These are phyloP conservation scores for Andrena minutula DNA, from an alignment of 2,888 invertebrate species.

Conservation along the genomic window DNA sequence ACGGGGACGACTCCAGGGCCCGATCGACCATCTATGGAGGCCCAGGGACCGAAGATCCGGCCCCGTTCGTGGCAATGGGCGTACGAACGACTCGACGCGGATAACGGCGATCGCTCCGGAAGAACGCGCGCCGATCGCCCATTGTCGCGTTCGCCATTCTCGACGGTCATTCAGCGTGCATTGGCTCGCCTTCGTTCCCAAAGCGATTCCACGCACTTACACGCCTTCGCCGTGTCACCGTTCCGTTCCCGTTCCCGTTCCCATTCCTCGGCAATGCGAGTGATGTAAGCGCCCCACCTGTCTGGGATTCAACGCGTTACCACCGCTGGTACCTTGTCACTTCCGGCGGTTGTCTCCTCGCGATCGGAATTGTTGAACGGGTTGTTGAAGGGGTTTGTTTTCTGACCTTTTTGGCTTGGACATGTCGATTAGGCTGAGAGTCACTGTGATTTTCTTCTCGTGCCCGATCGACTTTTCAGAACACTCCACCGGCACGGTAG, in stretches of 20 bases:
- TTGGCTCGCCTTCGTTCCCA: slow-evolving; percentile 59
- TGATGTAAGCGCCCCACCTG: slow-evolving; percentile 64
- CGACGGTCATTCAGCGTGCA: slow-evolving; percentile 69
- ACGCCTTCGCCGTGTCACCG: slow-evolving; percentile 44
- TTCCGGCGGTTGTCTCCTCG: slow-evolving; percentile 42
- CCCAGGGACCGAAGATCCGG: slow-evolving; percentile 83
- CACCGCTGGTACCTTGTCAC: slow-evolving; percentile 36
- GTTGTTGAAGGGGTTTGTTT: slow-evolving; percentile 69
- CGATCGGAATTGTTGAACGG: slow-evolving; percentile 55
- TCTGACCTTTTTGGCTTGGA: no score
- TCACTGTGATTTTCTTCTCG: no score
- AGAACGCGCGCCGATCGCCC: slow-evolving; percentile 74
- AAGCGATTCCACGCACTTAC: slow-evolving; percentile 59
- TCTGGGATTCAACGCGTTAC: slow-evolving; percentile 30
- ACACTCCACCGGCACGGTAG: no score
- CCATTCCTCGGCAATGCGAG: slow-evolving; percentile 5
- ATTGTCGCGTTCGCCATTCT: slow-evolving; percentile 74
- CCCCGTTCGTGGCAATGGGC: slow-evolving; percentile 72
- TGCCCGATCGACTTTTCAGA: no score
- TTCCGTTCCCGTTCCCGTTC: slow-evolving; percentile 13
- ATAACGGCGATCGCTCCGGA: slow-evolving; percentile 75
- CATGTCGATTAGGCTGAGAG: no score
- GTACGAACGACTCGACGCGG: slow-evolving; percentile 63
- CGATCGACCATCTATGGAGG: slow-evolving; percentile 71
- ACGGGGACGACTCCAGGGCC: slow-evolving; percentile 66